A percentile compares a stretch with the other conserved stretches of the same genome.
phyloP scores from a whole-genome alignment of 2,888 invertebrate genomes.

The Lasius platythorax region DNA sequence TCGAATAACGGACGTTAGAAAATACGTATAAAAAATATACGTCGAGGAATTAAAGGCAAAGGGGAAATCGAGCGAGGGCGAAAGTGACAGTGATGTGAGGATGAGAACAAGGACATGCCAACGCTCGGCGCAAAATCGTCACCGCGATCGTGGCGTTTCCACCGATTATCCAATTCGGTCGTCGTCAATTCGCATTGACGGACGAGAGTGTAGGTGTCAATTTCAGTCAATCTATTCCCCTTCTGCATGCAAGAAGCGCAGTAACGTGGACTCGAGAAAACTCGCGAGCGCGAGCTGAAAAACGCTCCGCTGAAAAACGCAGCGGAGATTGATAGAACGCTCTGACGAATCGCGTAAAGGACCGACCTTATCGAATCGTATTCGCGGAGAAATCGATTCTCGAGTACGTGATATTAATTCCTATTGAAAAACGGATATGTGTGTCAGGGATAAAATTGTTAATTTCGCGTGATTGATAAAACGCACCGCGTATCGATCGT shows the following conservation, averaged over 20 bases:
- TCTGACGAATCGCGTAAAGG: constrained; percentile 23
- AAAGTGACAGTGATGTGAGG: constrained; percentile 18
- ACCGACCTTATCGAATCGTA: constrained; percentile 7
- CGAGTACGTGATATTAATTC: constrained; percentile 35
- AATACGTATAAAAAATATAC: constrained; percentile 1
- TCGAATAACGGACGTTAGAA: background rate
- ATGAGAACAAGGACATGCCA: constrained; percentile 21
- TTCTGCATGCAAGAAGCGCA: constrained; percentile 60
- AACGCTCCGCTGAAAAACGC: constrained; percentile 63
- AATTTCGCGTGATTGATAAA: constrained; percentile 44
- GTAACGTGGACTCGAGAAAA: constrained; percentile 70
- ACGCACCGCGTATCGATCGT: constrained; percentile 23
- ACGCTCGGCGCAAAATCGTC: constrained; percentile 19
- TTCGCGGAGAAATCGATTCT: constrained; percentile 31
- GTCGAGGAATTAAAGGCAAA: constrained; percentile 4
- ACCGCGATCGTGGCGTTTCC: constrained; percentile 62
- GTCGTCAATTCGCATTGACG: constrained; percentile 81
- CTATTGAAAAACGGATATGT: constrained; percentile 24
- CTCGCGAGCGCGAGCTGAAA: constrained; percentile 56
- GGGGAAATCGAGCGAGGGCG: background rate
- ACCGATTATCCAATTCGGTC: constrained; percentile 82
- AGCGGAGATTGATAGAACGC: constrained; percentile 43
- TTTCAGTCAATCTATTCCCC: constrained; percentile 78
- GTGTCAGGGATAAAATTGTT: constrained; percentile 38
- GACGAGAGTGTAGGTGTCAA: constrained; percentile 74